Percentiles rank a stretch among this genome's conserved stretches.
These are phyloP conservation scores for Heterocephalus glaber DNA, from an alignment of 2,113 vertebrate species.

Conservation along the genomic window DNA sequence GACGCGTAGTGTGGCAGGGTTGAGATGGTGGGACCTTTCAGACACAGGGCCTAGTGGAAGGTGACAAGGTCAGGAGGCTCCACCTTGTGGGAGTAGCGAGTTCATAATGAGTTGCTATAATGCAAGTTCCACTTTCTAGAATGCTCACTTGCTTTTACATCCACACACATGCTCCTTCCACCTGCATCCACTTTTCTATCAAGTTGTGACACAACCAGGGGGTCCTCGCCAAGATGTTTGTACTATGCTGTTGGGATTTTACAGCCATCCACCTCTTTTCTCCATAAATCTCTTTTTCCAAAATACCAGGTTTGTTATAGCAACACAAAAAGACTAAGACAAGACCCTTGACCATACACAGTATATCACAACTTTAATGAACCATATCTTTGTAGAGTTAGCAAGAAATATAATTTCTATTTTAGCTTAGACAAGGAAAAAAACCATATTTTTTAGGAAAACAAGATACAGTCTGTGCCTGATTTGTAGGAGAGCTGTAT, in stretches of 20 bases:
- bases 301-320: neutral
- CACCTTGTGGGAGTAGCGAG: neutral
- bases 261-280: neutral
- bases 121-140: neutral
- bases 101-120: neutral
- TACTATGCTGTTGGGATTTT: neutral
- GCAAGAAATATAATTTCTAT: neutral
- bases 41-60: neutral
- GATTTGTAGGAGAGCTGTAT: neutral
- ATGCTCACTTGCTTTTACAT: neutral
- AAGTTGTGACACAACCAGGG: neutral
- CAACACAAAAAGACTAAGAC: neutral
- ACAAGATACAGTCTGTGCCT: neutral
- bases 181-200: neutral
- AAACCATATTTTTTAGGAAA: slow-evolving; percentile 1
- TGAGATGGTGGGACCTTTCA: neutral
- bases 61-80: neutral
- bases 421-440: neutral
- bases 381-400: neutral
- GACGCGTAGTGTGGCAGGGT: neutral
- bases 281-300: neutral
- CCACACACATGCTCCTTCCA: neutral
- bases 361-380: neutral
- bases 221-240: neutral
- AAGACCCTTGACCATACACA: neutral